Conservation (phyloP, 2,113 vertebrate genomes). For the Hiodon tergisus region DNA sequence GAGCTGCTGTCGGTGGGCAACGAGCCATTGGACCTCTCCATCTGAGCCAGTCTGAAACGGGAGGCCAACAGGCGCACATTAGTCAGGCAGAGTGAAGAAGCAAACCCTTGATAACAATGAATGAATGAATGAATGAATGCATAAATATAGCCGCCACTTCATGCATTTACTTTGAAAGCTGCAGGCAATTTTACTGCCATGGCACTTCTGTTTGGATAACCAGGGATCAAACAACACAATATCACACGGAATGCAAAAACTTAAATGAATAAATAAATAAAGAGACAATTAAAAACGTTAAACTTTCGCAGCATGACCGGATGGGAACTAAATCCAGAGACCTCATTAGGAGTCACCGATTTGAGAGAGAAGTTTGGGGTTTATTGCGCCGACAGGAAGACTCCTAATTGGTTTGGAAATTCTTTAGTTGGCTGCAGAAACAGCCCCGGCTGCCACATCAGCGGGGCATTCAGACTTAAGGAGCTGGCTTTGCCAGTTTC, state of each 20-base stretch:
- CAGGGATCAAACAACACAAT: neutral
- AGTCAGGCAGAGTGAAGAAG: neutral
- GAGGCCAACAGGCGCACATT: slow-evolving; percentile 15
- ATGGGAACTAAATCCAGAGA: neutral
- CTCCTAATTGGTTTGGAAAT: neutral
- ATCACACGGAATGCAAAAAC: neutral
- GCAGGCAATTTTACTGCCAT: neutral
- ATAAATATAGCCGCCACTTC: too few relatives aligned
- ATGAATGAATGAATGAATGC: too few relatives aligned
- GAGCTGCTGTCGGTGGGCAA: slow-evolving; percentile 93
- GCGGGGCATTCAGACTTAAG: too few relatives aligned
- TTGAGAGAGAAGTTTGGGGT: neutral
- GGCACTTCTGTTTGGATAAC: neutral
- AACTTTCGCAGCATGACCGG: neutral
- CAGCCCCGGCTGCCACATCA: too few relatives aligned
- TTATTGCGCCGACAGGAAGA: neutral
- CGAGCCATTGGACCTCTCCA: slow-evolving; percentile 91
- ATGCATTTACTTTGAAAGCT: neutral
- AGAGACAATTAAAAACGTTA: neutral
- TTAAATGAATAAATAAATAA: neutral
- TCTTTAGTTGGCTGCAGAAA: neutral
- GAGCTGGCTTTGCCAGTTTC: neutral
- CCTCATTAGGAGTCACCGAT: neutral
- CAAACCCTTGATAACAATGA: neutral
- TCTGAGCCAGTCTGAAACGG: slow-evolving; percentile 81